Base-by-base conservation (phyloP, 2,888 invertebrate species). In the Stictocephala bisonia region DNA sequence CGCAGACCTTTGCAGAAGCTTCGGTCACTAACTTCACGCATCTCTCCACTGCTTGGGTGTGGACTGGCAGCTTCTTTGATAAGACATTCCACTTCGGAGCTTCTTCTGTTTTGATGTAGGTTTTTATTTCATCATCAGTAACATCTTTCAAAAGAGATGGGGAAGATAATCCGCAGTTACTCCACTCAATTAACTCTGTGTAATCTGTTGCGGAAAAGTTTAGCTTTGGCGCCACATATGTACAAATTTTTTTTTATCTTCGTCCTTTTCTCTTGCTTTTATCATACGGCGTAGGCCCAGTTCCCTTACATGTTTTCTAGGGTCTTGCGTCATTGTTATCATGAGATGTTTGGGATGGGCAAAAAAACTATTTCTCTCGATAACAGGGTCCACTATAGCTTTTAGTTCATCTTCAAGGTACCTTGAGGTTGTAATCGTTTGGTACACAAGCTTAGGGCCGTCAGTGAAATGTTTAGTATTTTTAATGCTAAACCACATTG, bases 1-100 rank as follows among this genome's bases (percentile, higher is more conserved):
- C 56, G 56, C 56, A 56, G 1, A 29, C 56, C 74, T 91, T 91
- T 7, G 56, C 56, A 56, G 31, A 56, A 29, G 31, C 60, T 29
- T 56, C 56, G 31, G 15, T 56, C 31, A 56, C 86, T 85, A 11
- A 80, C 71, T 64, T 80, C 81, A 0, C 76, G 64, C 0, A 82
- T 68, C 53, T 83, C 80, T 48, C 83, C 83, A 56, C 56, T 56
- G 56, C 56, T 56, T 56, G 56, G 15, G 29, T 26, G 31, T 56
- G 29, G 56, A 56, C 56, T 56, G 56, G 56, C 15, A 56, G n/a
- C 56, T 56, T 56, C 31, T 56, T 6, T 31, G 29, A 29, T 56
- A 56, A n/a, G 18, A 56, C 31, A 29, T 56, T 18, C 31, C 56
- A 56, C 56, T 51, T 51, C 13, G 51, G 51, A 24, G 27, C 51